Base-by-base conservation (phyloP, 2,888 invertebrate genomes). In the Itoplectis maculator region DNA sequence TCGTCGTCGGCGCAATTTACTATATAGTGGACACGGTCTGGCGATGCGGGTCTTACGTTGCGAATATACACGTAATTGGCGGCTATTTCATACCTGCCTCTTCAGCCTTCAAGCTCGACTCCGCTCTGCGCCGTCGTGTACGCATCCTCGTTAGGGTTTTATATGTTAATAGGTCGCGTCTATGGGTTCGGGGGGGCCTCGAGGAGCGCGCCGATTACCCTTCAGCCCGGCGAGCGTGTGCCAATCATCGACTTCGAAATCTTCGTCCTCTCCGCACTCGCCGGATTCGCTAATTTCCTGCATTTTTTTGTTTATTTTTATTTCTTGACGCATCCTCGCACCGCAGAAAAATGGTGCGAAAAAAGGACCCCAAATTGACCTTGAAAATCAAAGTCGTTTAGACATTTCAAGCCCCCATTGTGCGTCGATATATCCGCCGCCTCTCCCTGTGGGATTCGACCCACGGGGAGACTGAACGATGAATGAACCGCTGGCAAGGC, bases 101-200 rank as follows among this genome's bases (percentile, higher is more conserved):
- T 68, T 59, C 70, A 18, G 47, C 69, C 20, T 51, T n/a, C n/a
- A n/a, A n/a, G n/a, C n/a, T n/a, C n/a, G n/a, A n/a, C n/a, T n/a
- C n/a, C 42, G 61, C 66, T 68, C 37, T 45, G 40, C 47, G 47
- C 54, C 23, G n/a, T n/a, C n/a, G n/a, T 45, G 15, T 66, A 59
- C 66, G 49, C 68, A 51, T 65, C 85, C 85, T 86, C 86, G 86
- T 87, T 87, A 86, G 79, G 78, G 81, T 87, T 83, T 87, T 86
- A 86, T 87, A 87, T 87, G 86, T 86, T 87, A 87, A 87, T 87
- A 81, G 81, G 74, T 78, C 83, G 83, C 15, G 29, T 69, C 61
- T 69, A 69, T 70, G 40, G 61, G 37, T 54, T 78, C n/a, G n/a
- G n/a, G n/a, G n/a, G n/a, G 29, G 29, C 15, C 23, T 76, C 35